Conservation (phyloP, 2,113 vertebrate genomes). For the Orcinus orca region DNA sequence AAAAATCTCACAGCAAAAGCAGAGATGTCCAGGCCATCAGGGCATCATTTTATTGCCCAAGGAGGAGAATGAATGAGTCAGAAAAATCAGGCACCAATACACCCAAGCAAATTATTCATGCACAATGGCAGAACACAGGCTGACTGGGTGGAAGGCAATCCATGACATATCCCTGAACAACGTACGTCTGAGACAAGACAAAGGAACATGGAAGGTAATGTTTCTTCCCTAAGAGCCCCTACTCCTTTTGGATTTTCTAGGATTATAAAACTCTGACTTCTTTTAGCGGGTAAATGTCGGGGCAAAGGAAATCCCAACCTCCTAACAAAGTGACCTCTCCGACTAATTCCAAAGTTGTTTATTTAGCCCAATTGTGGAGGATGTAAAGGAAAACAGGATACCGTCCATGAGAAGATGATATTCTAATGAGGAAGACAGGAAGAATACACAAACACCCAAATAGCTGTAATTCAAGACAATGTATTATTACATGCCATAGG, state of each 20-base stretch:
- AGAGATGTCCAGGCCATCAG: slow-evolving; percentile 45
- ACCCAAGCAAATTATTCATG: slow-evolving; percentile 15
- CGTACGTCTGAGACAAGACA: background rate
- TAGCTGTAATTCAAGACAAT: slow-evolving; percentile 34
- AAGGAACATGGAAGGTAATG: background rate
- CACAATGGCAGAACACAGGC: background rate
- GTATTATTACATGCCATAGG: background rate
- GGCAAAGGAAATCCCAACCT: slow-evolving; percentile 1
- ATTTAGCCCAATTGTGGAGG: background rate
- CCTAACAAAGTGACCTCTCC: slow-evolving; percentile 12
- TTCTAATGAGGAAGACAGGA: slow-evolving; percentile 7
- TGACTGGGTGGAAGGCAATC: background rate
- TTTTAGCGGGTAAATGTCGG: background rate
- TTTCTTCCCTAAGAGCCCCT: background rate
- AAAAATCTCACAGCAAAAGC: slow-evolving; percentile 52
- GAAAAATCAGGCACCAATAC: slow-evolving; percentile 35
- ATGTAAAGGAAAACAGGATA: slow-evolving; percentile 29
- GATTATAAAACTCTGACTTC: slow-evolving; percentile 28
- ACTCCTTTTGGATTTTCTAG: background rate
- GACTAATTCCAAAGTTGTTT: slow-evolving; percentile 30
- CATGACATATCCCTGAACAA: background rate
- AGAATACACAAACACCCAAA: background rate
- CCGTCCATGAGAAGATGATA: slow-evolving; percentile 7
- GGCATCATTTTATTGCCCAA: slow-evolving; percentile 42
- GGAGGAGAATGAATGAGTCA: slow-evolving; percentile 26